Base-by-base conservation (phyloP, 2,888 invertebrate genomes). In the Nezara viridula region DNA sequence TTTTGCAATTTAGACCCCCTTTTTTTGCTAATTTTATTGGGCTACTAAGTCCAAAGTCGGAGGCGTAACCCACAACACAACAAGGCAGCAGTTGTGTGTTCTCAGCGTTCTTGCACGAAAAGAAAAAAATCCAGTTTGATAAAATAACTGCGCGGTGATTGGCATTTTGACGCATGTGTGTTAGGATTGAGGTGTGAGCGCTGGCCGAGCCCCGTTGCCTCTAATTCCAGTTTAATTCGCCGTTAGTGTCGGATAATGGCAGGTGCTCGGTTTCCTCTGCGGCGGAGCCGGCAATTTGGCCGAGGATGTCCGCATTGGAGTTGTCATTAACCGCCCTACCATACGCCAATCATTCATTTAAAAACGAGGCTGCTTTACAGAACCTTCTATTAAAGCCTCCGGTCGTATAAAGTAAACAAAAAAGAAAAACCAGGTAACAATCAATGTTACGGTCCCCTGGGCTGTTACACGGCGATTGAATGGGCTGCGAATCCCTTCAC, bases 371-470 rank as follows among this genome's bases (percentile, higher is more conserved):
- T 81, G 81, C 40, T 81, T 44, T 81, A 44, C n/a, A 81, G 24
- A 81, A 81, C 81, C 81, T 10, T 24, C 24, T 44, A 81, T 81
- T 81, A 81, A n/a, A 44, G 81, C 81, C 44, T 44, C 81, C 44
- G 44, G 40, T 44, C 44, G 81, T 81, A 81, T 24, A 21, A 44
- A 44, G 44, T 40, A 40, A 44, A 44, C 73, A 44, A 77, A 44
- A 77, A 81, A 81, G n/a, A 44, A 81, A 81, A 81, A 81, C 81
- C n/a, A n/a, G 44, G 81, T 81, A 81, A 81, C 81, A 81, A 81
- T 81, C 81, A 81, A 40, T 81, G 81, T 81, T 44, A 81, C 81
- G 81, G 81, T 81, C 44, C 40, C 81, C 12, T 81, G 44, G 81
- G 44, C 81, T 81, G 44, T 32, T 32, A 66, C 81, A 81, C 81